Evolutionary conservation across 2,888 invertebrate species (phyloP).

Genomic region (Platycnemis pennipes): DNA sequence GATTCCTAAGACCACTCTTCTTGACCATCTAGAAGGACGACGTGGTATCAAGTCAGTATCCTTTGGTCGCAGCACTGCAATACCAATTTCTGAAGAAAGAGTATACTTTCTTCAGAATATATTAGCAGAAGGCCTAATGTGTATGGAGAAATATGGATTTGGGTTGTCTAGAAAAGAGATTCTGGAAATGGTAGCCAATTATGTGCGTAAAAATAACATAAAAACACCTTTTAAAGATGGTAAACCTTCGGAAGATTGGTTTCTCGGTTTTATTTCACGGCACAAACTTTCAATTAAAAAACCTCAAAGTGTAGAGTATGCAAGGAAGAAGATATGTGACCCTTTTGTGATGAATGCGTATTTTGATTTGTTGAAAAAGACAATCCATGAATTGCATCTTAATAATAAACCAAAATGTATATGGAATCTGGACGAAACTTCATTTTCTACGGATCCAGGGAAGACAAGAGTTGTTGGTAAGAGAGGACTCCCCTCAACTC

Average conservation of each 20-base stretch:
- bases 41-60: background rate
- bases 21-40: slow-evolving; percentile 1
- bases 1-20: background rate
- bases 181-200: too few species aligned
- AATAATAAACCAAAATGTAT: background rate
- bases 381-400: too few species aligned
- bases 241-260: too few species aligned
- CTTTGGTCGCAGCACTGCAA: background rate
- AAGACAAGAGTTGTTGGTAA: background rate
- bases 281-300: too few species aligned
- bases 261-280: too few species aligned
- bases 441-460: background rate
- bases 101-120: too few species aligned
- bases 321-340: too few species aligned
- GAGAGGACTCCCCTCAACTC: slow-evolving; percentile 18
- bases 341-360: too few species aligned
- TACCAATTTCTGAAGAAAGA: background rate
- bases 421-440: slow-evolving; percentile 2
- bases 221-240: too few species aligned
- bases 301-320: too few species aligned
- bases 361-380: too few species aligned
- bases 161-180: background rate
- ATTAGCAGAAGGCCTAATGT: background rate
- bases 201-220: too few species aligned
- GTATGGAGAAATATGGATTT: background rate